Base-by-base conservation (phyloP, 2,888 invertebrate species). In the Xanthia icteritia region DNA sequence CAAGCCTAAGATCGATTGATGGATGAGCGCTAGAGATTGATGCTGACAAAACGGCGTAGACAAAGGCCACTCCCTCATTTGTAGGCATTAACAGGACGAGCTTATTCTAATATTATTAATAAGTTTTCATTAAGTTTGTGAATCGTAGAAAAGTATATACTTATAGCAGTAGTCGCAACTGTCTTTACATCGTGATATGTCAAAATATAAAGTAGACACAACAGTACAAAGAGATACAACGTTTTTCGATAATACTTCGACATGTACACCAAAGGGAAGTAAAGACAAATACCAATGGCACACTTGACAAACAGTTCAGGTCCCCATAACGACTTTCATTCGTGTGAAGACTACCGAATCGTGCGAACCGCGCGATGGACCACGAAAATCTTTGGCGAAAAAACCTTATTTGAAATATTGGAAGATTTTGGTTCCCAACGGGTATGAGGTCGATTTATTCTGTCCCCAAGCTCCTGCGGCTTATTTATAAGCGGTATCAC, bases 401-500 rank as follows among this genome's bases (percentile, higher is more conserved):
- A 88, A 86, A 86, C 79, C 81, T 88, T 82, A 79, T 84, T 90
- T 89, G 88, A 91, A 90, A 89, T 89, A 91, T 89, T 84, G 86
- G 84, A 86, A 77, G 89, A 87, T 87, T 90, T 88, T 84, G 76
- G 84, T 72, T 73, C 71, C 78, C 77, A 67, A 77, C 77, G 82
- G 82, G 86, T 82, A 79, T 79, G 77, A 78, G 87, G 80, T 80
- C 69, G 84, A 90, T 91, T 90, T 90, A 90, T 89, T 89, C 83
- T 88, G 90, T 91, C 89, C 87, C 85, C 83, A 81, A 81, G 85
- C 86, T 88, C 89, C 87, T 86, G 88, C 78, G 86, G 87, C 85
- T 89, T 91, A 92, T 92, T 91, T 92, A 93, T 90, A 92, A 92
- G 89, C 90, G 91, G 92, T 91, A 90, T 93, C 92, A 90, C 90